Conservation (phyloP, 2,888 invertebrate genomes). For the Rapana venosa region DNA sequence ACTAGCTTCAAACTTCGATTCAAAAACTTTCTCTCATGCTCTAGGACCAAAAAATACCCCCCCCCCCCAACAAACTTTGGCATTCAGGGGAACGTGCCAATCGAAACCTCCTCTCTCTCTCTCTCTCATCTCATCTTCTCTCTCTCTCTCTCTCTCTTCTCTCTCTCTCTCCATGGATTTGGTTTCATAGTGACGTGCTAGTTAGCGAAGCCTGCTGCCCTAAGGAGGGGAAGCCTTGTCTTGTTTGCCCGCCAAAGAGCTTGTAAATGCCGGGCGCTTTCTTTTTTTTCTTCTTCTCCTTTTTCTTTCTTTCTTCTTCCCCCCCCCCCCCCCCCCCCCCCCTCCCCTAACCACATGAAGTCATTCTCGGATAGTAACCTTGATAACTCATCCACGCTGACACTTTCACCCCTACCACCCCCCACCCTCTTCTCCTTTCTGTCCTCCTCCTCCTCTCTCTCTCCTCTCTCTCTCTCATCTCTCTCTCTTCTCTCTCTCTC, state of each 20-base stretch:
- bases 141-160: neutral
- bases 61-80: too few species aligned
- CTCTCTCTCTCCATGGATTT: neutral
- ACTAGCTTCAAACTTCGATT: too few species aligned
- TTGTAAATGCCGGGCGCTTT: neutral
- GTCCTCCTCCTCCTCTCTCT: neutral
- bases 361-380: constrained; percentile 4
- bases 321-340: too few species aligned
- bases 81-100: neutral
- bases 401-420: neutral
- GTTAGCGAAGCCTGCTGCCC: neutral
- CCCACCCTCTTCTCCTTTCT: neutral
- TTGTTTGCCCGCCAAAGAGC: constrained; percentile 37
- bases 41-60: too few species aligned
- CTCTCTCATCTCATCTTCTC: neutral
- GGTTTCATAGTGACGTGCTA: constrained; percentile 16
- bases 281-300: neutral
- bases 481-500: neutral
- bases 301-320: neutral
- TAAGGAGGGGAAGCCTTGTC: neutral
- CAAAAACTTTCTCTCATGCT: too few species aligned
- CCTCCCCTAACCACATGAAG: neutral
- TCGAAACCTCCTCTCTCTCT: neutral
- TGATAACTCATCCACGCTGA: neutral
- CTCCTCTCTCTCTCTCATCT: neutral